Evolutionary conservation across 2,797 vertebrate genomes (phyloP).

Genomic region (Phoebastria nigripes): DNA sequence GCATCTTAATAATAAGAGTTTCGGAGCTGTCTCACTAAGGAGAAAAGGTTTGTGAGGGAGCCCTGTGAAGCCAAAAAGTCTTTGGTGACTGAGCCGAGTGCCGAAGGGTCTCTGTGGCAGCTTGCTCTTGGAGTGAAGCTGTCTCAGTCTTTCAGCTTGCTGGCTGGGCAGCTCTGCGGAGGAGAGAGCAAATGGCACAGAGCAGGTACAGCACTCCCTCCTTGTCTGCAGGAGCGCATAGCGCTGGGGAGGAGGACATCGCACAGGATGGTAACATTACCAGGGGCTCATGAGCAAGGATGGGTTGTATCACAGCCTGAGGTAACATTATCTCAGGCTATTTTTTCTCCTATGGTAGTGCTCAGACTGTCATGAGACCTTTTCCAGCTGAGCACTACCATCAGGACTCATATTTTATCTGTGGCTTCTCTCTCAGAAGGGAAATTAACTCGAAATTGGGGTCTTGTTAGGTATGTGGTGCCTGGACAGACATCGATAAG

Average conservation of each 20-base stretch:
- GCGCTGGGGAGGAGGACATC: fast-evolving
- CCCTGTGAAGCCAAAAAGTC: background rate
- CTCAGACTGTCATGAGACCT: background rate
- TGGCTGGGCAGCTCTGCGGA: background rate
- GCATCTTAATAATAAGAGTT: background rate
- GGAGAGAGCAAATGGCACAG: background rate
- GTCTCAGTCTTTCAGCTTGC: background rate
- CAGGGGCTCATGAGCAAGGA: background rate
- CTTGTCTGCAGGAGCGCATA: background rate
- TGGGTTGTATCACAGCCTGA: background rate
- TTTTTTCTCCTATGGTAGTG: background rate
- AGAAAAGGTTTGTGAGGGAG: background rate
- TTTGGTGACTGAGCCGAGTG: background rate
- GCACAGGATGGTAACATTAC: background rate
- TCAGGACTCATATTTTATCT: background rate
- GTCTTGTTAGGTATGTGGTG: background rate
- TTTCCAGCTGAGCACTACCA: background rate
- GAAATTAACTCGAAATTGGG: background rate
- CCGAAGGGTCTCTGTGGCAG: background rate
- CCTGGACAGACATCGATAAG: background rate
- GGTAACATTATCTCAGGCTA: background rate
- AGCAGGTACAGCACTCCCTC: background rate
- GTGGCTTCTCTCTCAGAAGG: background rate
- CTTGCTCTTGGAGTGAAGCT: background rate
- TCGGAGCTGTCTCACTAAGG: background rate